These are phyloP conservation scores for Archocentrus centrarchus DNA, from an alignment of 2,113 vertebrate genomes.

Conservation along the genomic window DNA sequence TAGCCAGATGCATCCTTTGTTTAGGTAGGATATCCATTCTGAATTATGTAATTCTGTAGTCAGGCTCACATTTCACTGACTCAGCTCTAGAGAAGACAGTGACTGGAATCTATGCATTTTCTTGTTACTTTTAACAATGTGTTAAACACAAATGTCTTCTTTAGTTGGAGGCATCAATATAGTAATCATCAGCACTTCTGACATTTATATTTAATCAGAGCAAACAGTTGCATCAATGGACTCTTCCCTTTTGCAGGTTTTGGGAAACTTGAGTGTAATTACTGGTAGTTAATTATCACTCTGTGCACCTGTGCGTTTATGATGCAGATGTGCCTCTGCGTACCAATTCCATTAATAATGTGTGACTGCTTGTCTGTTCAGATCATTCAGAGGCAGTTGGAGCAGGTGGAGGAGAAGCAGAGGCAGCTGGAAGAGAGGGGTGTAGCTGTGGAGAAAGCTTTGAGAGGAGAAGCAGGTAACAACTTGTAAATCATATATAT, in stretches of 20 bases:
- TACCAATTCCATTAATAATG: not conserved
- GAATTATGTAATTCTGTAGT: slow-evolving; percentile 53
- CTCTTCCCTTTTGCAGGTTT: not conserved
- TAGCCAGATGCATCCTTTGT: slow-evolving; percentile 13
- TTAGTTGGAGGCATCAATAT: slow-evolving; percentile 4
- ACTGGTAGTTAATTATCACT: not conserved
- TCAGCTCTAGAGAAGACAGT: slow-evolving; percentile 34
- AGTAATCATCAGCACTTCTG: not conserved
- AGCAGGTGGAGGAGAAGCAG: slow-evolving; percentile 99
- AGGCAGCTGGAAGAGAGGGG: slow-evolving; percentile 95
- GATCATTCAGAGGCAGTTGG: slow-evolving; percentile 98
- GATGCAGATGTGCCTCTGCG: not conserved
- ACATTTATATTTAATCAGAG: slow-evolving; percentile 42
- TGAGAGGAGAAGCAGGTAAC: slow-evolving; percentile 99
- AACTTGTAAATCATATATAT: not conserved
- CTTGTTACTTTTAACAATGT: not conserved
- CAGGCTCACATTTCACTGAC: slow-evolving; percentile 32
- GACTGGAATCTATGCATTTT: not conserved
- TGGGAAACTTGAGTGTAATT: slow-evolving; percentile 12
- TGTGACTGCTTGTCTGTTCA: slow-evolving; percentile 50
- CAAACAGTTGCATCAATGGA: slow-evolving; percentile 17
- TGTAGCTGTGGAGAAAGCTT: slow-evolving; percentile 96
- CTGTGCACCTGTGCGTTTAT: not conserved
- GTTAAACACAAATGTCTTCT: accelerated
- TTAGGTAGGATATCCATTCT: slow-evolving; percentile 17